Percentiles rank a stretch among this genome's conserved stretches.
phyloP scores from a whole-genome alignment of 2,888 invertebrate genomes.

The Dynastes tityus region DNA sequence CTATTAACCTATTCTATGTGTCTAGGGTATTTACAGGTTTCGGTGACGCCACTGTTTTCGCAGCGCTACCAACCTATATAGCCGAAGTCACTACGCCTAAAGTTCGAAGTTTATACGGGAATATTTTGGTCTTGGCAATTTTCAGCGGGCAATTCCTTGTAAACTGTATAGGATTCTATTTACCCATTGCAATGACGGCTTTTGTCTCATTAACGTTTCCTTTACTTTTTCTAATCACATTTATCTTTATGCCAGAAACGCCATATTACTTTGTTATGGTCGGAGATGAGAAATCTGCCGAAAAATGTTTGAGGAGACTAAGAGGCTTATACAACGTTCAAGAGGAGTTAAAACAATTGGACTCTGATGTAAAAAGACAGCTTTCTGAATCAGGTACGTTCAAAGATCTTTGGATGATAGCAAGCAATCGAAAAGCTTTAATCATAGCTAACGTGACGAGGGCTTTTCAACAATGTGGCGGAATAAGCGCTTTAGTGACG shows the following conservation, averaged over 20 bases:
- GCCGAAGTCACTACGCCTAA: conserved; percentile 63
- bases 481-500: conserved; percentile 60
- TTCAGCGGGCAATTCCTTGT: conserved; percentile 62
- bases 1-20: conserved; percentile 61
- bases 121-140: conserved; percentile 58
- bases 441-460: conserved; percentile 59
- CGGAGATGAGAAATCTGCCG: conserved; percentile 58
- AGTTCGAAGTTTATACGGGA: conserved; percentile 64
- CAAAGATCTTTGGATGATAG: conserved; percentile 61
- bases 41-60: conserved; percentile 60
- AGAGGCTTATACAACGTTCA: conserved; percentile 60
- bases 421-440: conserved; percentile 63
- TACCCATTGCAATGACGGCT: conserved; percentile 72
- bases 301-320: conserved; percentile 56
- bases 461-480: conserved; percentile 62
- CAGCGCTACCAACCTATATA: conserved; percentile 62
- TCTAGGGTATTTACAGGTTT: conserved; percentile 62
- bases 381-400: conserved; percentile 61
- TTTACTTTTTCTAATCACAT: conserved; percentile 73
- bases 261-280: conserved; percentile 64
- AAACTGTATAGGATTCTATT: conserved; percentile 74
- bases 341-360: conserved; percentile 59
- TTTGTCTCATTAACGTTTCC: conserved; percentile 75
- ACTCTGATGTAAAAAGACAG: conserved; percentile 61
- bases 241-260: conserved; percentile 66